phyloP scores from a whole-genome alignment of 2,888 invertebrate species.

The Cheilosia variabilis region DNA sequence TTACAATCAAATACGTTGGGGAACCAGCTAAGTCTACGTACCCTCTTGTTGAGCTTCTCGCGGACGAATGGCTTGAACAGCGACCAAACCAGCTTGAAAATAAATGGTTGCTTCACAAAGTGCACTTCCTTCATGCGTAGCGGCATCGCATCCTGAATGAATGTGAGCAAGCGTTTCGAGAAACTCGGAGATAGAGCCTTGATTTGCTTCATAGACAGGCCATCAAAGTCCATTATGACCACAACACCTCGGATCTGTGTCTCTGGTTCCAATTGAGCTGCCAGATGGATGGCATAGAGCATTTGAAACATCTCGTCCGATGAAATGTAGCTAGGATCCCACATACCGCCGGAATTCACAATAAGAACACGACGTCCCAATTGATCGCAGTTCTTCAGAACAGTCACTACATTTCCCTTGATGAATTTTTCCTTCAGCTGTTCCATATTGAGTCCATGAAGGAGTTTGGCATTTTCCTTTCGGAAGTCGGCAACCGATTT shows the following conservation, averaged over 20 bases:
- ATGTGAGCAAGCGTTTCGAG: conserved; percentile 90
- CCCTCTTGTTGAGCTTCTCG: conserved; percentile 90
- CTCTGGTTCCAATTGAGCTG: conserved; percentile 90
- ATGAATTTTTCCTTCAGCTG: conserved; percentile 88
- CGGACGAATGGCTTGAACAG: conserved; percentile 93
- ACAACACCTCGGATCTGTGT: conserved; percentile 92
- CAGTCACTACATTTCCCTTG: conserved; percentile 91
- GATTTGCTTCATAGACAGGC: conserved; percentile 90
- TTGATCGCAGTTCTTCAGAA: conserved; percentile 90
- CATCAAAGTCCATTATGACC: conserved; percentile 93
- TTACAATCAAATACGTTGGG: not conserved
- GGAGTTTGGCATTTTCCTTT: conserved; percentile 87
- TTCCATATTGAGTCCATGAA: conserved; percentile 88
- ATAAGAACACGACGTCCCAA: conserved; percentile 90
- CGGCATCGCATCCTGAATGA: conserved; percentile 95
- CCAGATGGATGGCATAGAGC: conserved; percentile 91
- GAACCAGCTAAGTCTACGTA: conserved; percentile 83
- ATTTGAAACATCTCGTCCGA: conserved; percentile 91
- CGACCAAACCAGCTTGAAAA: conserved; percentile 93
- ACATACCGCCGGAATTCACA: conserved; percentile 89
- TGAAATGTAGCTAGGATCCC: conserved; percentile 90
- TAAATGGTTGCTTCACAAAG: conserved; percentile 92
- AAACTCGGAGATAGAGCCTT: conserved; percentile 89
- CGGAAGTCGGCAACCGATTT: conserved; percentile 90
- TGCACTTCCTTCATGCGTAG: conserved; percentile 93